These are phyloP conservation scores for Dendronephthya gigantea DNA, from an alignment of 64 coral and sea anemone genomes.

Conservation along the genomic window DNA sequence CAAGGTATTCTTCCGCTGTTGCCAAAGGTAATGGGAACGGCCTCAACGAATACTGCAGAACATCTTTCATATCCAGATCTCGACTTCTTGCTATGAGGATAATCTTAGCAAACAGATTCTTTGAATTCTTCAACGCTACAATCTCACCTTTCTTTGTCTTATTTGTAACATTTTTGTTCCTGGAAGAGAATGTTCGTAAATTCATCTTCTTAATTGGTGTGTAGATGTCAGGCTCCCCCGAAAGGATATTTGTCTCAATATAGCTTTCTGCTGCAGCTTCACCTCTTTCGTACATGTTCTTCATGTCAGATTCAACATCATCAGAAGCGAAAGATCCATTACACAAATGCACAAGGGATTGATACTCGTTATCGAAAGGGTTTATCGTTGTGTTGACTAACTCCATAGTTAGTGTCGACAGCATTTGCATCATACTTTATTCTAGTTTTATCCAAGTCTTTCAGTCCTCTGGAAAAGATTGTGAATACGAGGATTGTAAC, in stretches of 20 bases:
- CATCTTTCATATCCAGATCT: constrained; percentile 31
- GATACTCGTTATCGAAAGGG: constrained; percentile 22
- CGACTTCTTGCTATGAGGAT: constrained; percentile 17
- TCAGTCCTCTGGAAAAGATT: background rate
- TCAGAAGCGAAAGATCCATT: background rate
- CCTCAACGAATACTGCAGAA: constrained; percentile 22
- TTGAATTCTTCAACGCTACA: constrained; percentile 23
- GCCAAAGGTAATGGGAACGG: constrained; percentile 11
- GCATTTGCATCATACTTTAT: constrained; percentile 9
- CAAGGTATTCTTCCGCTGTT: background rate
- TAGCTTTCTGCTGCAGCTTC: constrained; percentile 14
- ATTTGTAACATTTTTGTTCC: background rate
- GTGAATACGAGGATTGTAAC: too few relatives aligned
- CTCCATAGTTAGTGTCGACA: background rate
- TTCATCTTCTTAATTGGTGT: constrained; percentile 17
- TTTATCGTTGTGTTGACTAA: background rate
- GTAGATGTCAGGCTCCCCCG: constrained; percentile 13
- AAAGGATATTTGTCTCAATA: constrained; percentile 7
- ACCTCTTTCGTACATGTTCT: constrained; percentile 15
- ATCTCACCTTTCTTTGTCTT: constrained; percentile 23
- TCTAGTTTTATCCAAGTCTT: background rate
- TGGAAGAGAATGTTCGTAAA: constrained; percentile 26
- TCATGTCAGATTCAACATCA: constrained; percentile 16
- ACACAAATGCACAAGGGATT: constrained; percentile 8
- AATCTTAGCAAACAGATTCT: constrained; percentile 16